These are phyloP conservation scores for Shargacucullia verbasci DNA, from an alignment of 2,888 invertebrate species.

Conservation along the genomic window DNA sequence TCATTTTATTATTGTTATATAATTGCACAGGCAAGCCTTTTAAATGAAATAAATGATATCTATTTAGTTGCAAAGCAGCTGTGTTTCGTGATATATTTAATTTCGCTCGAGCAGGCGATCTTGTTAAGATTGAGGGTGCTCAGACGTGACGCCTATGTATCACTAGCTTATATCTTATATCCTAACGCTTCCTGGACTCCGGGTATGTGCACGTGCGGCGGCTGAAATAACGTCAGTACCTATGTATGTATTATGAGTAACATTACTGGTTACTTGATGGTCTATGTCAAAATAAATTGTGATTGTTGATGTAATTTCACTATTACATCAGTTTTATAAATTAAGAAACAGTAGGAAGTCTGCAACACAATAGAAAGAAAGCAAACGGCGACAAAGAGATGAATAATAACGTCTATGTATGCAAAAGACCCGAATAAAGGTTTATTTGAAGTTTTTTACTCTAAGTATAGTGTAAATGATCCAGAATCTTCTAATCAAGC, in stretches of 20 bases:
- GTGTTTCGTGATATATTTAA: constrained; percentile 32
- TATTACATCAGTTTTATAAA: no score
- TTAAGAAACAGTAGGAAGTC: no score
- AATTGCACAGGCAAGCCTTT: neutral
- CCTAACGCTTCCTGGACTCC: neutral
- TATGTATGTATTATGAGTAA: neutral
- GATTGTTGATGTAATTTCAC: no score
- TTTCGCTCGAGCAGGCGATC: constrained; percentile 29
- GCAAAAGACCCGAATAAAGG: no score
- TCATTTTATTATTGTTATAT: neutral
- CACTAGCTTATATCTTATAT: constrained; percentile 14
- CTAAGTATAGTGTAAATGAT: no score
- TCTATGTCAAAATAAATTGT: no score
- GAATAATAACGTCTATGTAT: no score
- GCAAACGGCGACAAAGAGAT: no score
- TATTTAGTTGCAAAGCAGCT: constrained; percentile 25
- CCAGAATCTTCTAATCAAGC: no score
- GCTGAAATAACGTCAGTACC: neutral
- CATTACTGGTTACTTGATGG: no score
- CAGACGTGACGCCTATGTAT: constrained; percentile 44
- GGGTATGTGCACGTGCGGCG: neutral
- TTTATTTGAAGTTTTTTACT: no score
- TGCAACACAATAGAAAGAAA: no score
- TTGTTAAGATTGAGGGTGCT: constrained; percentile 49
- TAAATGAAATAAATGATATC: neutral